A percentile compares a stretch with the other conserved stretches of the same genome.
phyloP scores from a whole-genome alignment of 2,888 invertebrate genomes.

The Rhamnusium bicolor region DNA sequence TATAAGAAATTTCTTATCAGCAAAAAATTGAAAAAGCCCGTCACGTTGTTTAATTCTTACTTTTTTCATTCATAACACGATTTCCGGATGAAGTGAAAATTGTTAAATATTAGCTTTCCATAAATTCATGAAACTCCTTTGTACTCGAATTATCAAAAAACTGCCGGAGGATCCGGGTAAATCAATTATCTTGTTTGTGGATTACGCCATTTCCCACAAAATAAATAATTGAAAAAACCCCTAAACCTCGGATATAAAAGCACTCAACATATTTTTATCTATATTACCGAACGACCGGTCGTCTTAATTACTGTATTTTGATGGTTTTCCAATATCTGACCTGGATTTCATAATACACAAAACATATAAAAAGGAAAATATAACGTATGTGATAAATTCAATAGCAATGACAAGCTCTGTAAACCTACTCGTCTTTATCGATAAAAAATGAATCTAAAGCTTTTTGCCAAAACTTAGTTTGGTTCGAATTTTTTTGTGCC shows the following conservation, averaged over 20 bases:
- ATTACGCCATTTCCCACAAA: neutral
- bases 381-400: slow-evolving; percentile 19
- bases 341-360: slow-evolving; percentile 5
- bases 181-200: slow-evolving; percentile 2
- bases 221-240: slow-evolving; percentile 9
- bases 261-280: slow-evolving; percentile 12
- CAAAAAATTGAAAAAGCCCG: too few species aligned
- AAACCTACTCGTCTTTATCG: neutral
- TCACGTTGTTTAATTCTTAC: too few species aligned
- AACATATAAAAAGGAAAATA: slow-evolving; percentile 11
- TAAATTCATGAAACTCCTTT: neutral
- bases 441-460: neutral
- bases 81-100: neutral
- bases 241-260: neutral
- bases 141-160: neutral
- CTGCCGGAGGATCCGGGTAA: slow-evolving; percentile 15
- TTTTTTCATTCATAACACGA: neutral
- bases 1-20: too few species aligned
- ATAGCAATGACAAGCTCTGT: slow-evolving; percentile 14
- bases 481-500: neutral
- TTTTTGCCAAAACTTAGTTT: neutral
- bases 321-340: slow-evolving; percentile 22
- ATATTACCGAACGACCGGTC: slow-evolving; percentile 12
- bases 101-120: neutral
- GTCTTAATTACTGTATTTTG: slow-evolving; percentile 30